These are phyloP conservation scores for Aphaenogaster floridana DNA, from an alignment of 1,140 invertebrate genomes.

Conservation along the genomic window DNA sequence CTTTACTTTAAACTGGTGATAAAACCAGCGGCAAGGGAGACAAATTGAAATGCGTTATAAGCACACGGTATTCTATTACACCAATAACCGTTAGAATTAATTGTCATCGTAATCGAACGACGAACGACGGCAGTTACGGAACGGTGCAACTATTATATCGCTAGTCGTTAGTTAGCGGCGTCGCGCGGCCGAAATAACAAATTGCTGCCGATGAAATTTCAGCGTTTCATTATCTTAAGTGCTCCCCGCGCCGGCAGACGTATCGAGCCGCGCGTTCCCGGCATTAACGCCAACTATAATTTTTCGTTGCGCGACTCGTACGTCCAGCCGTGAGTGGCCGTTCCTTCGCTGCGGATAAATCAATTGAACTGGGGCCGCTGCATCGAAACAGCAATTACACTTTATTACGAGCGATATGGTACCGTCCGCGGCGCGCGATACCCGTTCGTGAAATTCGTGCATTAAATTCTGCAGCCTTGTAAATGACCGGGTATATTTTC, in stretches of 20 bases:
- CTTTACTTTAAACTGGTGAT: slow-evolving; percentile 13
- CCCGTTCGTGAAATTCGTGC: slow-evolving; percentile 32
- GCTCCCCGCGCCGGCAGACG: slow-evolving; percentile 11
- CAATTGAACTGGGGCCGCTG: slow-evolving; percentile 24
- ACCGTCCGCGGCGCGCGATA: background rate
- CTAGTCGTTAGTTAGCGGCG: background rate
- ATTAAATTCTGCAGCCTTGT: slow-evolving; percentile 38
- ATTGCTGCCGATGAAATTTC: slow-evolving; percentile 48
- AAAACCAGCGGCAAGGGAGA: background rate
- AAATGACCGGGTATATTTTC: slow-evolving; percentile 39
- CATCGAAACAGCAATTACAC: slow-evolving; percentile 51
- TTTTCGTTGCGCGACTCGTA: slow-evolving; percentile 9
- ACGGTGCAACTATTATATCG: slow-evolving; percentile 18
- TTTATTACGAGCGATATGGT: slow-evolving; percentile 46
- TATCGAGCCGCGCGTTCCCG: slow-evolving; percentile 8
- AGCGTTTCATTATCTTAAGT: slow-evolving; percentile 59
- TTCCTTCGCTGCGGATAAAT: slow-evolving; percentile 30
- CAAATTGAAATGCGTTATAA: slow-evolving; percentile 16
- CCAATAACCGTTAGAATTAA: slow-evolving; percentile 40
- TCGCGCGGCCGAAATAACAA: background rate
- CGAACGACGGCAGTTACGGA: background rate
- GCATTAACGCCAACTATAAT: slow-evolving; percentile 36
- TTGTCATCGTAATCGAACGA: slow-evolving; percentile 34
- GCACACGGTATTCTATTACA: slow-evolving; percentile 8
- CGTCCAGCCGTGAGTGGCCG: background rate